Evolutionary conservation across 2,888 invertebrate genomes (phyloP).

Genomic region (Lasioglossum pauxillum): DNA sequence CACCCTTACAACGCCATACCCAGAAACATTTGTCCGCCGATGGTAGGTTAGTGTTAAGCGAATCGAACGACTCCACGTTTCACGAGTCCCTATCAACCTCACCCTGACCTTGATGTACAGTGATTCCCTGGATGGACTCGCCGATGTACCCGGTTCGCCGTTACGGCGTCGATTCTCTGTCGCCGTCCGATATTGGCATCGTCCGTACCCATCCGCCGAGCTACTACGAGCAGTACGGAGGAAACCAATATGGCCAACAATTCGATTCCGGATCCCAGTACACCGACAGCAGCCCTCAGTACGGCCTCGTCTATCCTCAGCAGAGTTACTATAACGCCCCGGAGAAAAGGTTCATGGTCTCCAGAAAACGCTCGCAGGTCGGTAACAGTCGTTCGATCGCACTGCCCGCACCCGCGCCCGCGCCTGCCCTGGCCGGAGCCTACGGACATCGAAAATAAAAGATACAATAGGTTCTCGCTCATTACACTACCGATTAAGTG

Average conservation of each 20-base stretch:
- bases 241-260: slow-evolving; percentile 71
- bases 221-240: slow-evolving; percentile 77
- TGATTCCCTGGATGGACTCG: slow-evolving; percentile 78
- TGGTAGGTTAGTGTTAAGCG: no score
- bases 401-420: not conserved
- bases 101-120: slow-evolving; percentile 56
- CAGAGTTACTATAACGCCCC: slow-evolving; percentile 76
- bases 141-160: slow-evolving; percentile 74
- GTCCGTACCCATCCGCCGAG: slow-evolving; percentile 74
- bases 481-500: no score
- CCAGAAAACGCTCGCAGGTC: slow-evolving; percentile 81
- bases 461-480: not conserved
- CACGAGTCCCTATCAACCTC: not conserved
- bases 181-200: slow-evolving; percentile 75
- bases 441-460: not conserved
- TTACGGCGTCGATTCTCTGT: slow-evolving; percentile 68
- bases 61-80: not conserved
- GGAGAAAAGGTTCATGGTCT: slow-evolving; percentile 81
- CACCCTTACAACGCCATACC: no score
- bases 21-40: no score
- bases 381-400: slow-evolving; percentile 22
- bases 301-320: slow-evolving; percentile 73
- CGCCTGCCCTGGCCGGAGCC: not conserved
- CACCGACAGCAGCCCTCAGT: slow-evolving; percentile 61
- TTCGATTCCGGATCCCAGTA: slow-evolving; percentile 77